Conservation (phyloP, 2,888 invertebrate genomes). For the Tetrapedia diversipes region DNA sequence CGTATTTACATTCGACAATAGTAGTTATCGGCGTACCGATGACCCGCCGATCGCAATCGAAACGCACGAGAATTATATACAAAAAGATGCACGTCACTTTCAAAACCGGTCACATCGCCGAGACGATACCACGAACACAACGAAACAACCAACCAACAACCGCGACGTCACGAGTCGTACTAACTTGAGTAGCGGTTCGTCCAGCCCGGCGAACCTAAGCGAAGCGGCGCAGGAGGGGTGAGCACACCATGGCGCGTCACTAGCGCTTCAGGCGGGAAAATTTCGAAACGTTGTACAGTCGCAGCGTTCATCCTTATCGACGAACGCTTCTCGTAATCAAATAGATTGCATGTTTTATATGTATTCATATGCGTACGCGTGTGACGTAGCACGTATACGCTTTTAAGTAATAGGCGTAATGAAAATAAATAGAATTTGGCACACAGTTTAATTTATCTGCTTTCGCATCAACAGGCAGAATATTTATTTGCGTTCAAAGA, state of each 20-base stretch:
- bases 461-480: neutral
- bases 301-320: slow-evolving; percentile 55
- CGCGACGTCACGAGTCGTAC: slow-evolving; percentile 73
- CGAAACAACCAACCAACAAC: slow-evolving; percentile 39
- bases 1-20: slow-evolving; percentile 14
- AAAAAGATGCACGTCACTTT: slow-evolving; percentile 50
- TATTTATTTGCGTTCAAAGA: slow-evolving; percentile 10
- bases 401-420: neutral
- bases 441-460: neutral
- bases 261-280: slow-evolving; percentile 11
- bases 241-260: neutral
- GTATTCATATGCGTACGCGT: neutral
- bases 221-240: slow-evolving; percentile 35
- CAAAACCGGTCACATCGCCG: slow-evolving; percentile 62
- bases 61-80: slow-evolving; percentile 14
- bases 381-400: too few species aligned
- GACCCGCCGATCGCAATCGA: neutral
- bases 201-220: slow-evolving; percentile 52
- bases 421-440: neutral
- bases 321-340: slow-evolving; percentile 13
- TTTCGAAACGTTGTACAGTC: neutral
- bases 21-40: neutral
- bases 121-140: slow-evolving; percentile 29
- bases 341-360: neutral
- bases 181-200: slow-evolving; percentile 49